Conservation (phyloP, 2,888 invertebrate species). For the Pyralis farinalis region DNA sequence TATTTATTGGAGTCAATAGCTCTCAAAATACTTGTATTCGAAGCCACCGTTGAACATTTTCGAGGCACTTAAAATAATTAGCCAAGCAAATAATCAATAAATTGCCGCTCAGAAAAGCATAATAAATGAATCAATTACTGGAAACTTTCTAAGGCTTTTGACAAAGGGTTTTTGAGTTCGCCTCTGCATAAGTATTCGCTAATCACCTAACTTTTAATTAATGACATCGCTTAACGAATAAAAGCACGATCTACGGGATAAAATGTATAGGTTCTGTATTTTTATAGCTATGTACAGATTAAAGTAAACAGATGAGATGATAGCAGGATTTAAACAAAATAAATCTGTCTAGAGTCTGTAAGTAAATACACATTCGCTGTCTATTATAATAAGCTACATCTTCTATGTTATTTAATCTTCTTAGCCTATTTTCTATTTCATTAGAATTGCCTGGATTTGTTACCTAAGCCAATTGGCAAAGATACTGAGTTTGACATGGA, state of each 20-base stretch:
- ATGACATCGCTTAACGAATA: conserved; percentile 49
- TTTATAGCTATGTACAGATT: too few species aligned
- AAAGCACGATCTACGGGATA: conserved; percentile 36
- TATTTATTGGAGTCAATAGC: conserved; percentile 1
- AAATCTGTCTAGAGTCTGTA: too few species aligned
- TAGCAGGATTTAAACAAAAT: too few species aligned
- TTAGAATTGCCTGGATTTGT: too few species aligned
- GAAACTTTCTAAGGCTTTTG: conserved; percentile 29
- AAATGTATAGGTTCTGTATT: conserved; percentile 8
- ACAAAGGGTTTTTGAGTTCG: conserved; percentile 44
- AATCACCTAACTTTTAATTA: conserved; percentile 67
- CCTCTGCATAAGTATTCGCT: conserved; percentile 50
- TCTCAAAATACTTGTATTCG: conserved; percentile 15
- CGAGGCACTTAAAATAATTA: conserved; percentile 15
- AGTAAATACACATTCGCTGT: too few species aligned
- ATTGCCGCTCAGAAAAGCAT: conserved; percentile 33
- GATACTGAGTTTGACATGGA: too few species aligned
- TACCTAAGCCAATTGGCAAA: too few species aligned
- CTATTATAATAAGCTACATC: too few species aligned
- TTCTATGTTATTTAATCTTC: too few species aligned
- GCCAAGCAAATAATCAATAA: conserved; percentile 38
- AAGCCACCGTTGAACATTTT: conserved; percentile 12
- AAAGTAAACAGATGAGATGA: too few species aligned
- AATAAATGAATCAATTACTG: conserved; percentile 51
- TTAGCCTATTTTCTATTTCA: too few species aligned